phyloP scores from a whole-genome alignment of 2,888 invertebrate genomes.

The Brachylomia viminalis region DNA sequence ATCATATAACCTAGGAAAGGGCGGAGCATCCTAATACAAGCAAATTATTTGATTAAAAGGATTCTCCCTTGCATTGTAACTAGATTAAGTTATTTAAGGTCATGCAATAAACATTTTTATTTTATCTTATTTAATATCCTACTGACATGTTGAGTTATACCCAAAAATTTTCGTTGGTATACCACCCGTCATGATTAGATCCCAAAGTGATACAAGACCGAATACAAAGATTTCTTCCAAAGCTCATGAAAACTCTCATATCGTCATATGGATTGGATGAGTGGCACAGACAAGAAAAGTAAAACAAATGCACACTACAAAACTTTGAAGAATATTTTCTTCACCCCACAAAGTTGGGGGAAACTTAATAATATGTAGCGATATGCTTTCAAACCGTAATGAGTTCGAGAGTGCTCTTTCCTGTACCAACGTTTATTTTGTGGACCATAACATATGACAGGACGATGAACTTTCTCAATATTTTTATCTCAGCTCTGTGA shows the following conservation, averaged over 20 bases:
- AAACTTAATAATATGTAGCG: constrained; percentile 72
- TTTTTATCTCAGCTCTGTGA: constrained; percentile 60
- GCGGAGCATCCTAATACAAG: no score
- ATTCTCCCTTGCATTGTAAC: no score
- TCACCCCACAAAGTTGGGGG: constrained; percentile 51
- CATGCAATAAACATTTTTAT: no score
- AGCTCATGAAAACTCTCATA: background rate
- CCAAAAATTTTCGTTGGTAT: background rate
- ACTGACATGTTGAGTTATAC: background rate
- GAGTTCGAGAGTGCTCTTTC: constrained; percentile 76
- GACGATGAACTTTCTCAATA: constrained; percentile 66
- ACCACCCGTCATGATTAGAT: background rate
- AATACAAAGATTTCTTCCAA: background rate
- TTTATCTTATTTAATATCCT: no score
- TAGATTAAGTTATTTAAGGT: no score
- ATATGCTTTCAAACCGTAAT: constrained; percentile 76
- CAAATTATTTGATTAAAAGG: no score
- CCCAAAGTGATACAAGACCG: background rate
- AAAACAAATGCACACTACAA: constrained; percentile 43
- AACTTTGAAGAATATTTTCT: constrained; percentile 55
- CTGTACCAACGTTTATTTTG: constrained; percentile 69
- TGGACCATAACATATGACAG: constrained; percentile 68
- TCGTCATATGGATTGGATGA: background rate
- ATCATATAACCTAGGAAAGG: no score
- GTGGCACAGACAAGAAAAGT: constrained; percentile 23